These are phyloP conservation scores for Meteorus cinctellus DNA, from an alignment of 2,888 invertebrate genomes.

Conservation along the genomic window DNA sequence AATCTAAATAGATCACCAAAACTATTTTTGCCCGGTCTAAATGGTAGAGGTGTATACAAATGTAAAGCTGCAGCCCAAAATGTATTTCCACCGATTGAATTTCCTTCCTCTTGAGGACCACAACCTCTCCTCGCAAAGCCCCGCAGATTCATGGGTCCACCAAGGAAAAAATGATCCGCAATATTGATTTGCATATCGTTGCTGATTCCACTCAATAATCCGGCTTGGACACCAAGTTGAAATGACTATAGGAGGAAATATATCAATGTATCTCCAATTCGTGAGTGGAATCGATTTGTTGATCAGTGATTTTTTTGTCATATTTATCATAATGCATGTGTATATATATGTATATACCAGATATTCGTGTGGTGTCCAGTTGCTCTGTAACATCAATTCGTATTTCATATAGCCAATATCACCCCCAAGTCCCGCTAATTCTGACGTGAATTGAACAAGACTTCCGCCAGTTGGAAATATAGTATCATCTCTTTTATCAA, in stretches of 20 bases:
- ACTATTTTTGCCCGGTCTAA: constrained; percentile 84
- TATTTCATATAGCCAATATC: constrained; percentile 92
- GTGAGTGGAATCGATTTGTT: constrained; percentile 25
- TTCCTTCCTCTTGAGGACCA: constrained; percentile 88
- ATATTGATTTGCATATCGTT: constrained; percentile 78
- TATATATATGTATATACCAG: constrained; percentile 73
- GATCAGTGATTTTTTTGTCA: constrained; percentile 9
- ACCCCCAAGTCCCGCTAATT: constrained; percentile 93
- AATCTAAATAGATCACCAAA: constrained; percentile 89
- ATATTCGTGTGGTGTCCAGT: constrained; percentile 79
- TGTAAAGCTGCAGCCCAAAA: constrained; percentile 93
- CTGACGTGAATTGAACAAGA: constrained; percentile 83
- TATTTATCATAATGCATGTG: not conserved
- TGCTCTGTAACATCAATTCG: constrained; percentile 83
- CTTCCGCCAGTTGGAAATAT: constrained; percentile 87
- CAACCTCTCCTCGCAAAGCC: constrained; percentile 92
- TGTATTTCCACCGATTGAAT: constrained; percentile 83
- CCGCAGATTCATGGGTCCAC: constrained; percentile 90
- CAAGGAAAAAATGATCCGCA: constrained; percentile 87
- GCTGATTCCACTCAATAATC: constrained; percentile 79
- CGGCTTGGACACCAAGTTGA: constrained; percentile 81
- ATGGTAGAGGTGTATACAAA: constrained; percentile 92
- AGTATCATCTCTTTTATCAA: constrained; percentile 86
- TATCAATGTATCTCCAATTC: constrained; percentile 31
- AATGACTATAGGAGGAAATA: constrained; percentile 76